phyloP scores from a whole-genome alignment of 2,113 vertebrate species.

The Peromyscus californicus region DNA sequence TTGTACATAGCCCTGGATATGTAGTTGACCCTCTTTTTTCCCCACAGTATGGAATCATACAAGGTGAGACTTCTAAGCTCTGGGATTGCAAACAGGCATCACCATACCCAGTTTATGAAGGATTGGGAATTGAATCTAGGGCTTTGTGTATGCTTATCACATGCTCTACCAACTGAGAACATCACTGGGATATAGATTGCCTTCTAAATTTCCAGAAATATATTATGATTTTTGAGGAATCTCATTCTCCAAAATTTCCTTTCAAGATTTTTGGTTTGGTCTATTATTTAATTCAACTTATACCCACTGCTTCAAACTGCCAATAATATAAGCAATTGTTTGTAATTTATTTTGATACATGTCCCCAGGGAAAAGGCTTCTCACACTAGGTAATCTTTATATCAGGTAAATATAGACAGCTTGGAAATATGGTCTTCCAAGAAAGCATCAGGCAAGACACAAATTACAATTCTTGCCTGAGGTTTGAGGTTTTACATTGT shows the following conservation, averaged over 20 bases:
- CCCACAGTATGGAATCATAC: background rate
- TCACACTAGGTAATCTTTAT: background rate
- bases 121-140: background rate
- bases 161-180: background rate
- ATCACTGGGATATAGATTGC: too few relatives aligned
- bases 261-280: constrained; percentile 25
- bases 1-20: background rate
- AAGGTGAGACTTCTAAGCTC: background rate
- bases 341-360: constrained; percentile 60
- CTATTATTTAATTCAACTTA: constrained; percentile 55
- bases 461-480: constrained; percentile 22
- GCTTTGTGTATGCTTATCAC: background rate
- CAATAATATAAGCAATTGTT: constrained; percentile 40
- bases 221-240: constrained; percentile 52
- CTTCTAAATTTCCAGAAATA: constrained; percentile 33
- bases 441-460: background rate
- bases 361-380: background rate
- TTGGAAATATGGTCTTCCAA: constrained; percentile 35
- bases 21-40: background rate
- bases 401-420: constrained; percentile 48
- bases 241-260: background rate
- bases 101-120: background rate
- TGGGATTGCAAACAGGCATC: background rate
- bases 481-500: background rate
- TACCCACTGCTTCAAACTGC: constrained; percentile 3